Evolutionary conservation across 2,113 vertebrate genomes (phyloP).

Genomic region (Ariopsis seemanni): DNA sequence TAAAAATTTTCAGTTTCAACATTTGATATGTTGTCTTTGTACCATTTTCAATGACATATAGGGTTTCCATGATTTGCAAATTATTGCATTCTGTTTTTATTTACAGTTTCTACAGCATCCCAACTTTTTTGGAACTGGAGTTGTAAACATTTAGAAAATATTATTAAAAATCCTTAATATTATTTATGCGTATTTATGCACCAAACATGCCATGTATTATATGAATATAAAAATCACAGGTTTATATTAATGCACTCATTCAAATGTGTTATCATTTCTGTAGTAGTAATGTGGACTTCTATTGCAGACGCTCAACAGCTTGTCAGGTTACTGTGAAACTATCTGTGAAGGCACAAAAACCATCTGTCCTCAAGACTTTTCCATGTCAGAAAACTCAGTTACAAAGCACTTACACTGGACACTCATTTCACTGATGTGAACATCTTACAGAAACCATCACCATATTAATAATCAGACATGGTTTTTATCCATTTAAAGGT

Average conservation of each 20-base stretch:
- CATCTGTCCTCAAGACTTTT: neutral
- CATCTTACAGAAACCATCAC: neutral
- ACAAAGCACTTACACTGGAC: neutral
- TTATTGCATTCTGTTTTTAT: no score
- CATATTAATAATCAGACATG: no score
- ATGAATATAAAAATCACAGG: neutral
- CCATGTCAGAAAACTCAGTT: neutral
- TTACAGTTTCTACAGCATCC: no score
- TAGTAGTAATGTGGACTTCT: neutral
- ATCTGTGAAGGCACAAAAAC: neutral
- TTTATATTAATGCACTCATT: neutral
- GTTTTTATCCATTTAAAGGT: no score
- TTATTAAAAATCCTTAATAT: neutral
- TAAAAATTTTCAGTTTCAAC: no score
- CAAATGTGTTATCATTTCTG: neutral
- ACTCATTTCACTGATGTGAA: neutral
- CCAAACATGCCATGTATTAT: neutral
- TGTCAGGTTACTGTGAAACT: no score
- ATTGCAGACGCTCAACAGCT: no score
- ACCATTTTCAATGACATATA: no score
- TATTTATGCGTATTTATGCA: neutral
- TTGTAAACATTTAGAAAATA: neutral
- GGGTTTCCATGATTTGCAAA: no score
- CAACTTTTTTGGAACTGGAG: no score
- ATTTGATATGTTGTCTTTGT: no score